These are phyloP conservation scores for Ahaetulla prasina DNA, from an alignment of 2,113 vertebrate species.

Conservation along the genomic window DNA sequence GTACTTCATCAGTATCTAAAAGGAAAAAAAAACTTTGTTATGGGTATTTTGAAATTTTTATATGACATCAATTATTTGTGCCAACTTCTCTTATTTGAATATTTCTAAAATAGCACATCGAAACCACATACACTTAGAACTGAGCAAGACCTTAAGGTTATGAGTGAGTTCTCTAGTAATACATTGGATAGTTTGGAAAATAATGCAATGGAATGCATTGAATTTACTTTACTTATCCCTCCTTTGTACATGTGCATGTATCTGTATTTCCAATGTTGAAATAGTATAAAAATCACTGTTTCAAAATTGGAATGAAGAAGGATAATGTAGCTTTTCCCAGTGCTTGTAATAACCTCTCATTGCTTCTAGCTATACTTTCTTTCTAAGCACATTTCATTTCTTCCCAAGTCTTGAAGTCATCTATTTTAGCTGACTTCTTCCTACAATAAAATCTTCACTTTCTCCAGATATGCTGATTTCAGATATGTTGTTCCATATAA, in stretches of 20 bases:
- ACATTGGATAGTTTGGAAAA: background rate
- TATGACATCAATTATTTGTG: background rate
- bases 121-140: background rate
- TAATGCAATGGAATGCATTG: background rate
- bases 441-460: background rate
- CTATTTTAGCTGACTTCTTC: background rate
- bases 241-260: background rate
- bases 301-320: background rate
- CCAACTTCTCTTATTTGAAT: background rate
- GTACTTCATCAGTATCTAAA: background rate
- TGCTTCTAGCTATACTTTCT: background rate
- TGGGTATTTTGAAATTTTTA: background rate
- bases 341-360: background rate
- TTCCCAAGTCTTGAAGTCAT: conserved; percentile 5
- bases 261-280: background rate
- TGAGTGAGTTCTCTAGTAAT: background rate
- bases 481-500: background rate
- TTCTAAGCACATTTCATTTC: background rate
- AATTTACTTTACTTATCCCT: background rate
- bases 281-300: background rate
- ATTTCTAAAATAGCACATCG: background rate
- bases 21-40: background rate
- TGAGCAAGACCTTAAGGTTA: background rate
- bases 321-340: background rate
- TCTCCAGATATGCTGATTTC: background rate